Conservation (phyloP, 1,140 invertebrate genomes). For the Bradynema listronoti region DNA sequence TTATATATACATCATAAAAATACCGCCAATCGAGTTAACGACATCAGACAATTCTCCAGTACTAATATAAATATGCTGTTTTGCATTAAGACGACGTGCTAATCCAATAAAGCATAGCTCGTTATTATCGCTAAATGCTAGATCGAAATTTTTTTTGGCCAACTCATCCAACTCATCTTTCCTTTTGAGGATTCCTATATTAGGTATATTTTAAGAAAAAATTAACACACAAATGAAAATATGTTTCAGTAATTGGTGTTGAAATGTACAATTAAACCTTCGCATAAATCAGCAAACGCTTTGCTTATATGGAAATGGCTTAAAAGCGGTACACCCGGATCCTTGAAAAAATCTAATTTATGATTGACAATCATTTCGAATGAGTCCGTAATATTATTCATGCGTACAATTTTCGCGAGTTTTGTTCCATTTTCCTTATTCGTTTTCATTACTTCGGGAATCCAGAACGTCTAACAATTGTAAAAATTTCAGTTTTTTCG, state of each 20-base stretch:
- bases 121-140: constrained; percentile 28
- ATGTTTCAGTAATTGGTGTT: no score
- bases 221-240: no score
- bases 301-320: no score
- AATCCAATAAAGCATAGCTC: constrained; percentile 38
- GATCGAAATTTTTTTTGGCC: constrained; percentile 33
- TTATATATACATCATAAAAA: neutral
- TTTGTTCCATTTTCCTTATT: constrained; percentile 35
- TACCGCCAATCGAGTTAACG: constrained; percentile 23
- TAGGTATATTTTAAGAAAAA: no score
- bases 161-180: constrained; percentile 34
- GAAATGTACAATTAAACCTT: no score
- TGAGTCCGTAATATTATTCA: constrained; percentile 16
- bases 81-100: constrained; percentile 25
- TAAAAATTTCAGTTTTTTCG: neutral
- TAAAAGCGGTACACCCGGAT: no score
- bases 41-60: constrained; percentile 35
- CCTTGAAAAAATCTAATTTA: no score
- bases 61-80: constrained; percentile 25
- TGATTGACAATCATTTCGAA: no score
- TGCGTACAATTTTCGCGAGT: constrained; percentile 37
- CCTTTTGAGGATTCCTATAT: constrained; percentile 31
- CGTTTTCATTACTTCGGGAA: constrained; percentile 26
- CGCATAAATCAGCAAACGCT: no score
- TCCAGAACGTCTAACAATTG: constrained; percentile 30